Base-by-base conservation (phyloP, 2,797 vertebrate species). In the Mormyrus hasselquistii region DNA sequence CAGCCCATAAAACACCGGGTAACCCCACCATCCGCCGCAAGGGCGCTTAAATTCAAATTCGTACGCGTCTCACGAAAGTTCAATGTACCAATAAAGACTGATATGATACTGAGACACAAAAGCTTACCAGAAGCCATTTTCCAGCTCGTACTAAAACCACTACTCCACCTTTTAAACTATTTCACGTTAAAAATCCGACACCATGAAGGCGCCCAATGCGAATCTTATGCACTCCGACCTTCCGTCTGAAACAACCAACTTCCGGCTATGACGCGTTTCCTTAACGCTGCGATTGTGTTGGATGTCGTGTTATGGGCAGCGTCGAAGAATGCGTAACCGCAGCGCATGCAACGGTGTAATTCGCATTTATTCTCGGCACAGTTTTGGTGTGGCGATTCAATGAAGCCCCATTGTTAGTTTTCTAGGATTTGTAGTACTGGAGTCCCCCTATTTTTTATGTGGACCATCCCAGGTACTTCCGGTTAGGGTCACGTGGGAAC, bases 91-190 rank as follows among this genome's bases (percentile, higher is more conserved):
- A 69, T 44, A 50, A 49, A 47, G 10, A 52, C 49, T 0, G 8
- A 57, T 87, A 62, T 14, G 25, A 38, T 29, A 16, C 4, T 3
- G 1, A 12, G 2, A 0, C 50, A 0, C 29, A 0, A 0, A 0
- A 0, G 4, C 93, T 94, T 91, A 97, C 96, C 96, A 88, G 96
- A 96, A 91, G 96, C 94, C 96, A 97, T 97, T 50, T 19, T 91
- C 89, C 4, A 86, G 88, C 53, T 55, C 44, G 76, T 34, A 16
- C 90, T 91, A 92, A 92, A 92, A 90, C 6, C 22, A 59, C 76
- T 65, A 6, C 29, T 0, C n/a, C 88, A 62, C 89, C 59, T 22
- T 87, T 79, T 59, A 52, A 57, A 85, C 87, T 87, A 89, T 88
- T 49, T 92, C 92, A 93, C 49, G 19, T 84, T 93, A 94, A 94